Evolutionary conservation across 2,888 invertebrate species (phyloP), one percentile per base, ranked within the genome.

Genomic region (Cryptus viduatorius): DNA sequence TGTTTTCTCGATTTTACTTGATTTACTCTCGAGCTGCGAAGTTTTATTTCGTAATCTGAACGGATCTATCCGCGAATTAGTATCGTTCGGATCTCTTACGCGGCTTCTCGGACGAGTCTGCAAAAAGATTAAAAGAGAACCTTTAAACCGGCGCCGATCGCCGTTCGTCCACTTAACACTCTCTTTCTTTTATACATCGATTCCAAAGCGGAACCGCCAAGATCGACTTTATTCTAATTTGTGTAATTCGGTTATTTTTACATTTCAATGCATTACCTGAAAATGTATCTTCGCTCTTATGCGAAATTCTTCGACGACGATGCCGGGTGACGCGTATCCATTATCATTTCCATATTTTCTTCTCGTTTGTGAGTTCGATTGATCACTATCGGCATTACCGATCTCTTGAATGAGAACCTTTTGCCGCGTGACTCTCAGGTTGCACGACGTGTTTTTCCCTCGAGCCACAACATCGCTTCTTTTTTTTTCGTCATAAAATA

Each of bases 271-370:
- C 1, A 24, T 68, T 31, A 78, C 77, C 77, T 59, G 77, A 31
- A 78, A 69, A 59, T 69, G 42, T n/a, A 78, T 78, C 46, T 68
- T 78, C 16, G 68, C 77, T 19, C 59, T 78, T 78, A 78, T 78
- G 37, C 68, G 59, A 48, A 78, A 46, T 69, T 78, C 59, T 68
- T 78, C 77, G 5, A 69, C 68, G 12, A 78, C 31, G 44, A 78
- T 69, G 12, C 68, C 68, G n/a, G 77, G 56, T 56, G 68, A 68
- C 31, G 14, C 1, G 10, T 69, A 44, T n/a, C 42, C 24, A 29
- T 46, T 68, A 16, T 31, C 29, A 14, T 29, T 78, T 3, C n/a
- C 44, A 1, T 69, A 14, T 48, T 31, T 46, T 29, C 29, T 56
- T 68, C 19, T 78, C 44, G 31, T 19, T 16, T 5, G 24, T 14